phyloP scores from a whole-genome alignment of 2,113 vertebrate species.

The Aleadryas rufinucha region DNA sequence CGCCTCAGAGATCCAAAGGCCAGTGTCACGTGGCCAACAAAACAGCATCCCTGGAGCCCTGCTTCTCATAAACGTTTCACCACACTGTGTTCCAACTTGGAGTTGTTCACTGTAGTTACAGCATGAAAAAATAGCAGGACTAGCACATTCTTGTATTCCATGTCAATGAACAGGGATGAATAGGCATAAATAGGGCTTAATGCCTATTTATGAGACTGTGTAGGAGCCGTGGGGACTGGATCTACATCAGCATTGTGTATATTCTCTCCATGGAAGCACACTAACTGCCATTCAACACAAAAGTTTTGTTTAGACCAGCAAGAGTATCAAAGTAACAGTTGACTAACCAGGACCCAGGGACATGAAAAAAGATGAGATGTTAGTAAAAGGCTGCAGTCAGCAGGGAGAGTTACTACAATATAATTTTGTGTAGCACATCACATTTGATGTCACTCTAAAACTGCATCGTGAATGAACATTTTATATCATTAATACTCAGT shows the following conservation, averaged over 20 bases:
- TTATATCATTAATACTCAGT: neutral
- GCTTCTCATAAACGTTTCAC: neutral
- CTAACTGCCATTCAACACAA: neutral
- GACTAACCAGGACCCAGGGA: neutral
- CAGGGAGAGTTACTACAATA: neutral
- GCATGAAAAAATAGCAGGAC: neutral
- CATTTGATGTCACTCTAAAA: neutral
- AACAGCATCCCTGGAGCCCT: neutral
- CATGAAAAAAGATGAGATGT: neutral
- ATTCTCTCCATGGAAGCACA: neutral
- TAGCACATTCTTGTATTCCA: neutral
- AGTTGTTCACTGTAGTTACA: neutral
- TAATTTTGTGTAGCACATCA: neutral
- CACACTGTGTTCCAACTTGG: neutral
- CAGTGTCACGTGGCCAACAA: neutral
- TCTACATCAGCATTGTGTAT: neutral
- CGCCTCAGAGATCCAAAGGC: neutral
- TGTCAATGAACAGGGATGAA: neutral
- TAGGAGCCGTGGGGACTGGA: neutral
- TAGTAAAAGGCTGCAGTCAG: neutral
- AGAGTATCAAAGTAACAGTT: neutral
- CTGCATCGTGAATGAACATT: neutral
- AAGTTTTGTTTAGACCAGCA: neutral
- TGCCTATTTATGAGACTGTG: neutral
- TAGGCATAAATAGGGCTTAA: neutral